Conservation (phyloP, 2,888 invertebrate genomes). For the Blastobasis adustella region DNA sequence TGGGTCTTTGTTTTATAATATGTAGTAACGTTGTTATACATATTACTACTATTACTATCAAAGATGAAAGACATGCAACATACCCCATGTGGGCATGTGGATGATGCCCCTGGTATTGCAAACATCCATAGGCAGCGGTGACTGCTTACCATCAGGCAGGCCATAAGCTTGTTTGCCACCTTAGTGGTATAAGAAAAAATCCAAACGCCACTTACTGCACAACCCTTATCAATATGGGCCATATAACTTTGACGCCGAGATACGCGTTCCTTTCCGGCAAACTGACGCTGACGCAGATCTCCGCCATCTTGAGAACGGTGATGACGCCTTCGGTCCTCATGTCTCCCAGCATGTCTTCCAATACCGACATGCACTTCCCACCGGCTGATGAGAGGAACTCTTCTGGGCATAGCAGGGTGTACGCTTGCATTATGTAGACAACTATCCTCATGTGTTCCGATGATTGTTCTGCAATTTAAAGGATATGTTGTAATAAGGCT, state of each 20-base stretch:
- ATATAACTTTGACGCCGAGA: conserved; percentile 73
- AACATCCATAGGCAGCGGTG: too few relatives aligned
- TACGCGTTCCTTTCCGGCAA: conserved; percentile 84
- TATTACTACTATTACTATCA: too few relatives aligned
- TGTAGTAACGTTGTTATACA: too few relatives aligned
- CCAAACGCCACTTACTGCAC: conserved; percentile 45
- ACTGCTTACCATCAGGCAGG: too few relatives aligned
- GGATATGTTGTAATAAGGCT: background rate
- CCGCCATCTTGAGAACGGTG: conserved; percentile 78
- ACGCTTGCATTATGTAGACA: conserved; percentile 87
- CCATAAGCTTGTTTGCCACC: too few relatives aligned
- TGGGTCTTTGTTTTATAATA: too few relatives aligned
- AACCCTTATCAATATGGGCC: conserved; percentile 59
- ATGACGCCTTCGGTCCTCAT: conserved; percentile 76
- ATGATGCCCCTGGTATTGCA: too few relatives aligned
- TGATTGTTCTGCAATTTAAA: conserved; percentile 78
- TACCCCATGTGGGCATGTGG: too few relatives aligned
- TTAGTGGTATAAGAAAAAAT: too few relatives aligned
- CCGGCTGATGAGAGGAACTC: conserved; percentile 85
- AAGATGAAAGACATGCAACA: background rate
- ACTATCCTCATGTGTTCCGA: conserved; percentile 87
- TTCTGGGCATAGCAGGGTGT: conserved; percentile 85
- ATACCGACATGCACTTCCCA: conserved; percentile 78
- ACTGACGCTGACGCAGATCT: conserved; percentile 82
- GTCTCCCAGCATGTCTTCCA: conserved; percentile 85